A percentile compares a stretch with the other conserved stretches of the same genome.
phyloP scores from a whole-genome alignment of 2,113 vertebrate species.

The Sitta europaea region DNA sequence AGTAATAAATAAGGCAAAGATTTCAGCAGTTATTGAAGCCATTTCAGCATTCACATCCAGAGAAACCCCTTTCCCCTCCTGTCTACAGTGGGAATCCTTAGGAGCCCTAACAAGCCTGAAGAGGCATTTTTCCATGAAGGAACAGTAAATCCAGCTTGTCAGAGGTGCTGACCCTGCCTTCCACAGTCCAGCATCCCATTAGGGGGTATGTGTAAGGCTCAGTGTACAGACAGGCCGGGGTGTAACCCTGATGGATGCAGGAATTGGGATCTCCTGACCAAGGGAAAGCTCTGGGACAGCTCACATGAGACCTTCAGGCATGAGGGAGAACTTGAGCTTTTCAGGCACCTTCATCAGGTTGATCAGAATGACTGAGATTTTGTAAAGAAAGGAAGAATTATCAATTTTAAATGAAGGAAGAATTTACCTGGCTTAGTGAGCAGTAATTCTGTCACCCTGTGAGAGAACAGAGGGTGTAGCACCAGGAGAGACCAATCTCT shows the following conservation, averaged over 20 bases:
- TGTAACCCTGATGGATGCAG: not conserved
- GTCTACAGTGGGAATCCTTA: not conserved
- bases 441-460: not conserved
- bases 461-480: not conserved
- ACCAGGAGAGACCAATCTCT: too few relatives aligned
- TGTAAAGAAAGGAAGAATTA: not conserved
- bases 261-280: not conserved
- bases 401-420: not conserved
- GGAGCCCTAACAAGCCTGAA: not conserved
- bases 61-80: not conserved
- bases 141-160: not conserved
- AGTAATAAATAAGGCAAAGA: not conserved
- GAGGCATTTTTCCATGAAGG: not conserved
- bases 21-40: not conserved
- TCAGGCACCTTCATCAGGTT: not conserved
- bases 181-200: not conserved
- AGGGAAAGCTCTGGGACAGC: not conserved
- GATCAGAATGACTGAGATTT: not conserved
- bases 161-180: accelerated
- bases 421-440: not conserved
- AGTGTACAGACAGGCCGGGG: too few relatives aligned
- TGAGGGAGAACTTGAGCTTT: not conserved
- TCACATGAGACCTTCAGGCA: not conserved
- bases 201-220: accelerated
- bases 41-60: not conserved